These are phyloP conservation scores for Pristiophorus japonicus DNA, from an alignment of 2,113 vertebrate genomes.

Conservation along the genomic window DNA sequence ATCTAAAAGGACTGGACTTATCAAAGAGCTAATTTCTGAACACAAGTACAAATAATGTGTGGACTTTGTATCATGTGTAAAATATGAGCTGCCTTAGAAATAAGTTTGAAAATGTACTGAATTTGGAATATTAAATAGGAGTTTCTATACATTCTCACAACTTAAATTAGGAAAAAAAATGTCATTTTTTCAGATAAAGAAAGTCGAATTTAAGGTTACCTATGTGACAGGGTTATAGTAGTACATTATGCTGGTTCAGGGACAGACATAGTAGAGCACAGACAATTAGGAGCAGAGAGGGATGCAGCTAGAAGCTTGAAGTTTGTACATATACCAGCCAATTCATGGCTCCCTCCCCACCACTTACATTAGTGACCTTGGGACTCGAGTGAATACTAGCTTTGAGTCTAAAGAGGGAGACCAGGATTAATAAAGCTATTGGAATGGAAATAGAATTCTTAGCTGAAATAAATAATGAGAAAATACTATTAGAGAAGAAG, in stretches of 20 bases:
- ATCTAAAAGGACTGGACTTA: neutral
- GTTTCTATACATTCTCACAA: neutral
- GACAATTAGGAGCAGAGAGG: neutral
- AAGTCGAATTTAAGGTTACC: neutral
- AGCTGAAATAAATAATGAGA: neutral
- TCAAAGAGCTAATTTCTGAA: too few relatives aligned
- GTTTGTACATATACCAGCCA: neutral
- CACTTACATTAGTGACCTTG: neutral
- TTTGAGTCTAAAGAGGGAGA: neutral
- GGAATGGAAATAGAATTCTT: neutral
- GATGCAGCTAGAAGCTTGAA: neutral
- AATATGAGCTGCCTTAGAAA: neutral
- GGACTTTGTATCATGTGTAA: neutral
- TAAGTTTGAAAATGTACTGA: neutral
- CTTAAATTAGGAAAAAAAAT: neutral
- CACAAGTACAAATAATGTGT: neutral
- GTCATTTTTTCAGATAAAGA: neutral
- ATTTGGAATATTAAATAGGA: neutral
- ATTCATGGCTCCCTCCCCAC: neutral
- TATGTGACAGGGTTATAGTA: neutral
- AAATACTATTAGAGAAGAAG: neutral
- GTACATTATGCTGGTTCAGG: neutral
- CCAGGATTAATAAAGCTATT: neutral
- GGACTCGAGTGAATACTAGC: neutral
- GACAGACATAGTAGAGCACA: neutral